phyloP scores from a whole-genome alignment of 2,797 vertebrate species.

The Peromyscus nudipes region DNA sequence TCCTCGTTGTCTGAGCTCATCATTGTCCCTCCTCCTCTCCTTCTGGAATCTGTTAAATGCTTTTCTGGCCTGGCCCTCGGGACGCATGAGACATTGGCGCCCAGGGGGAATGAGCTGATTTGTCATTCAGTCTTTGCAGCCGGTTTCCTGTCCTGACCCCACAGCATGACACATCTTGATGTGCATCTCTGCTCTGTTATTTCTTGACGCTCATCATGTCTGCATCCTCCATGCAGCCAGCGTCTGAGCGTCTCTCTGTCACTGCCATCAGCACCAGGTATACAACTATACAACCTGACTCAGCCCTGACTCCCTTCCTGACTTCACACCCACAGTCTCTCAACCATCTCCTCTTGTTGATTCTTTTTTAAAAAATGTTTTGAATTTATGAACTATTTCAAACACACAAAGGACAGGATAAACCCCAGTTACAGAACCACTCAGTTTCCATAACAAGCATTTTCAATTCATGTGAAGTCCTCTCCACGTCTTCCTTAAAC shows the following conservation, averaged over 20 bases:
- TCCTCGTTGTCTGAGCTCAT: neutral
- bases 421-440: neutral
- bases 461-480: neutral
- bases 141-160: neutral
- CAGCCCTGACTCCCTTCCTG: slow-evolving; percentile 69
- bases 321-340: slow-evolving; percentile 54
- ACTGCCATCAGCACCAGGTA: slow-evolving; percentile 51
- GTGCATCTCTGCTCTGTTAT: slow-evolving; percentile 2
- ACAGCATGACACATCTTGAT: neutral
- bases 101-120: neutral
- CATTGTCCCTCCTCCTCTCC: neutral
- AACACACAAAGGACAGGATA: neutral
- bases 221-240: slow-evolving; percentile 7
- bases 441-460: slow-evolving; percentile 1
- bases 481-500: neutral
- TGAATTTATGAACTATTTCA: slow-evolving; percentile 70
- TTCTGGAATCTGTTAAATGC: neutral
- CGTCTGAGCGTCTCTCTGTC: slow-evolving; percentile 40
- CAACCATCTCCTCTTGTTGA: slow-evolving; percentile 48
- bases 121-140: neutral
- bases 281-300: slow-evolving; percentile 69
- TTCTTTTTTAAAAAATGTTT: slow-evolving; percentile 50
- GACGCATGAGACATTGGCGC: neutral
- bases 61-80: neutral
- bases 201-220: neutral